Evolutionary conservation across 2,888 invertebrate species (phyloP), one percentile per base, ranked within the genome.

Genomic region (Melieria omissa): DNA sequence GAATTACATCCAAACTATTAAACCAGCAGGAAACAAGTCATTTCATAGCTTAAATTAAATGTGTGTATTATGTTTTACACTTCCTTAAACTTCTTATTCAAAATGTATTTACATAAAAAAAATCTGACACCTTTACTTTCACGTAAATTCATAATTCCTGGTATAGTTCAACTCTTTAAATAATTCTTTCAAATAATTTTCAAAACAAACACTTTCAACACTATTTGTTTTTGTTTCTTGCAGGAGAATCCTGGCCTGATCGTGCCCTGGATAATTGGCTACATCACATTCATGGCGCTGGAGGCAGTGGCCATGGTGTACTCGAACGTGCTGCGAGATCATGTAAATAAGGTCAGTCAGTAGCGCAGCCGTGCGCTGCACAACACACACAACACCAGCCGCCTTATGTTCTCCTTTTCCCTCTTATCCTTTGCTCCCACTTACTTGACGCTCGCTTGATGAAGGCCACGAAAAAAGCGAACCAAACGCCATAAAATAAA

Each of bases 281-380:
- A 92, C 83, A 92, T 93, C 86, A 92, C 93, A 12, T 93, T 93
- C 87, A 93, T 93, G 92, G 92, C 93, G 63, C 87, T 93, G 77
- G 93, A 93, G 86, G 93, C 93, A 55, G 93, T 93, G 87, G 92
- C 93, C 73, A 92, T 93, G 91, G 93, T 93, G 71, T 93, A 93
- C 86, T 93, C 93, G 73, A 93, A 93, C 88, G 93, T 93, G 74
- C 89, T 93, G 77, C 90, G 93, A 86, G 93, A 93, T 88, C 93
- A 93, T 86, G 93, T 93, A 77, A 93, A 93, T 88, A 92, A 91
- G 89, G 93, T 93, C 87, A 90, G 88, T 80, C 46, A 54, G 41
- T 57, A n/a, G 49, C 12, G 10, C 10, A 44, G 8, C 44, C 45
- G 3, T 8, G 44, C 10, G 9, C 46, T 29, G 4, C 7, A 55